Evolutionary conservation across 2,113 vertebrate genomes (phyloP).

Genomic region (Aspidoscelis tigris): DNA sequence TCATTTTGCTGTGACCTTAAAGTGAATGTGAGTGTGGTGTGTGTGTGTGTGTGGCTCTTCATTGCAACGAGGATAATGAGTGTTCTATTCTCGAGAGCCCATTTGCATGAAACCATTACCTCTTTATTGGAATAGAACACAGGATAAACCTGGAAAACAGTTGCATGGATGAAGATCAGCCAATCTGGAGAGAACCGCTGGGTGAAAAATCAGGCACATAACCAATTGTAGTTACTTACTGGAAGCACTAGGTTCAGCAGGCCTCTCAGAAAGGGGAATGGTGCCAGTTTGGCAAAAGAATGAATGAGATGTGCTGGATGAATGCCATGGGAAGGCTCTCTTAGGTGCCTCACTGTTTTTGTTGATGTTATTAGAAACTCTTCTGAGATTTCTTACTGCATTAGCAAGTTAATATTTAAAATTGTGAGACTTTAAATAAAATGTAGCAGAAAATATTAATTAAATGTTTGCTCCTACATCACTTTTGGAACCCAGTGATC

Average conservation of each 20-base stretch:
- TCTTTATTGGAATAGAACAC: conserved; percentile 40
- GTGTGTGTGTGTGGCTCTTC: conserved; percentile 6
- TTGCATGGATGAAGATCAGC: conserved; percentile 1
- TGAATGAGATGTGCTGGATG: conserved; percentile 64
- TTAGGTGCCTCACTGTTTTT: conserved; percentile 24
- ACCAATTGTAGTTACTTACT: conserved; percentile 15
- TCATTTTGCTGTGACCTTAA: conserved; percentile 33
- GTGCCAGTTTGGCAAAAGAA: conserved; percentile 50
- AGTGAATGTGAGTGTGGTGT: neutral
- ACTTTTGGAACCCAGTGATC: conserved; percentile 46
- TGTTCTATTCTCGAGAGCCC: conserved; percentile 13
- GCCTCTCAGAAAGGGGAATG: conserved; percentile 45
- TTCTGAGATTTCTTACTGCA: conserved; percentile 52
- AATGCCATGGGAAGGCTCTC: conserved; percentile 54
- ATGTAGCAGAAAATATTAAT: conserved; percentile 51
- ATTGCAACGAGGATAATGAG: neutral
- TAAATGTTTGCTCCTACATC: conserved; percentile 57
- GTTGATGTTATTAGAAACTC: neutral
- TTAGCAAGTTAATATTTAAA: conserved; percentile 56
- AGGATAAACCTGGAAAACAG: conserved; percentile 21
- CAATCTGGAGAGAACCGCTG: conserved; percentile 20
- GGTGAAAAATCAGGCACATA: neutral
- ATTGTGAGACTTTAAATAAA: conserved; percentile 57
- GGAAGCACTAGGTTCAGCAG: conserved; percentile 37
- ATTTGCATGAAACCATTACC: conserved; percentile 16